Conservation (phyloP, 1,140 invertebrate species). For the Ceratosolen fusciceps region DNA sequence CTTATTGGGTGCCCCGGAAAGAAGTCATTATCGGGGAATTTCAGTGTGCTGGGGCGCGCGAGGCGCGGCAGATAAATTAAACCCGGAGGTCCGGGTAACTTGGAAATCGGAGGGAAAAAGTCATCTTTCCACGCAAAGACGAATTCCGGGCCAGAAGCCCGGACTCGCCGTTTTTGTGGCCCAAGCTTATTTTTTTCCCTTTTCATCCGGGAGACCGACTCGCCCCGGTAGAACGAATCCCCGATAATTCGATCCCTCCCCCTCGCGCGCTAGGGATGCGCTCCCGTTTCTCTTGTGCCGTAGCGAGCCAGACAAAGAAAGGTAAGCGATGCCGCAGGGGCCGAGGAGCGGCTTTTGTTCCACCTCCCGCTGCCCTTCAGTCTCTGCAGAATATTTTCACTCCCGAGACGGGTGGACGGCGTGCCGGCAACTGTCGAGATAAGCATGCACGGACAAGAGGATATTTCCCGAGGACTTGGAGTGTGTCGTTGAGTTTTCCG, state of each 20-base stretch:
- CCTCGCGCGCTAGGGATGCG: slow-evolving; percentile 27
- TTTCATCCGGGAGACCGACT: background rate
- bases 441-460: background rate
- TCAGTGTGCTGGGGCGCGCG: background rate
- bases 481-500: background rate
- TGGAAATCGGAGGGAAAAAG: slow-evolving; percentile 21
- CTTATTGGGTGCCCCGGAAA: background rate
- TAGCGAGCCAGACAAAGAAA: slow-evolving; percentile 21
- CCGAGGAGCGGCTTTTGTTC: background rate
- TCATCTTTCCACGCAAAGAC: slow-evolving; percentile 6
- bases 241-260: slow-evolving; percentile 53
- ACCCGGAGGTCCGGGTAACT: background rate
- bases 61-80: slow-evolving; percentile 46
- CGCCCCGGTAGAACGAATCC: slow-evolving; percentile 51
- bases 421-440: background rate
- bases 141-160: background rate
- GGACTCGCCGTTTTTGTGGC: slow-evolving; percentile 15
- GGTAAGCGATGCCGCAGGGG: background rate
- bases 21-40: slow-evolving; percentile 21
- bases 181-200: slow-evolving; percentile 14
- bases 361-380: background rate
- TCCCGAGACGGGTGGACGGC: background rate
- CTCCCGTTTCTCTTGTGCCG: background rate
- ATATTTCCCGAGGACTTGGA: background rate
- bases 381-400: background rate